phyloP scores from a whole-genome alignment of 1,140 invertebrate genomes.

The Drosophila simulans region DNA sequence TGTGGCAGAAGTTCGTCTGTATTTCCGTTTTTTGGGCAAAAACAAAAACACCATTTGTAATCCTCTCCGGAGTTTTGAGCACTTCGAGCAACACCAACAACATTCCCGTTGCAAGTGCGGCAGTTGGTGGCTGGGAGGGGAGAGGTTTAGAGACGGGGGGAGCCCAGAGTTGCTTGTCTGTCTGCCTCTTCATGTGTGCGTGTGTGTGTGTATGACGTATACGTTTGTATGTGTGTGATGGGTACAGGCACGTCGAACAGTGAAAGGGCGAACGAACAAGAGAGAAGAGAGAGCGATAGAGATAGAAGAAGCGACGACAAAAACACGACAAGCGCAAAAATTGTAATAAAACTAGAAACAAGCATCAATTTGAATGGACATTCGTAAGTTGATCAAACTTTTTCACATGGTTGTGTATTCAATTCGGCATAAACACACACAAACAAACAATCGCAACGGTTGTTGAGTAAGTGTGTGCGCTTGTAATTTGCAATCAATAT shows the following conservation, averaged over 20 bases:
- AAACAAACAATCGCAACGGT: constrained; percentile 50
- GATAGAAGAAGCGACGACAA: constrained; percentile 51
- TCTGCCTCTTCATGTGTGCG: constrained; percentile 30
- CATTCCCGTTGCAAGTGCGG: constrained; percentile 36
- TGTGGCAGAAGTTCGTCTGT: constrained; percentile 8
- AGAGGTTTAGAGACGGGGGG: constrained; percentile 2
- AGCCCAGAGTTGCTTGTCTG: constrained; percentile 50
- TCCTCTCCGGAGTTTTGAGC: constrained; percentile 26
- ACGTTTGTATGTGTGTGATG: constrained; percentile 47
- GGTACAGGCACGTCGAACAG: constrained; percentile 72
- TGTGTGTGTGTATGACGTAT: constrained; percentile 27
- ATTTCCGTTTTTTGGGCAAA: constrained; percentile 11
- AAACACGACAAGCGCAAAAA: constrained; percentile 78
- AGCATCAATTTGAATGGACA: constrained; percentile 76
- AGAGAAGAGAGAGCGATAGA: constrained; percentile 12
- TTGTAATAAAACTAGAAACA: constrained; percentile 82
- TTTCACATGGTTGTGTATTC: constrained; percentile 57
- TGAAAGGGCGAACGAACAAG: constrained; percentile 57
- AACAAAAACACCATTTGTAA: constrained; percentile 25
- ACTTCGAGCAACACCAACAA: constrained; percentile 24
- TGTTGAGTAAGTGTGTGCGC: constrained; percentile 14
- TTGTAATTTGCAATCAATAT: constrained; percentile 64
- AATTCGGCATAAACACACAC: constrained; percentile 53
- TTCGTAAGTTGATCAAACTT: constrained; percentile 65
- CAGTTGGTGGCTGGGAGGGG: constrained; percentile 12